Evolutionary conservation across 1,140 invertebrate species (phyloP).

Genomic region (Manduca sexta): DNA sequence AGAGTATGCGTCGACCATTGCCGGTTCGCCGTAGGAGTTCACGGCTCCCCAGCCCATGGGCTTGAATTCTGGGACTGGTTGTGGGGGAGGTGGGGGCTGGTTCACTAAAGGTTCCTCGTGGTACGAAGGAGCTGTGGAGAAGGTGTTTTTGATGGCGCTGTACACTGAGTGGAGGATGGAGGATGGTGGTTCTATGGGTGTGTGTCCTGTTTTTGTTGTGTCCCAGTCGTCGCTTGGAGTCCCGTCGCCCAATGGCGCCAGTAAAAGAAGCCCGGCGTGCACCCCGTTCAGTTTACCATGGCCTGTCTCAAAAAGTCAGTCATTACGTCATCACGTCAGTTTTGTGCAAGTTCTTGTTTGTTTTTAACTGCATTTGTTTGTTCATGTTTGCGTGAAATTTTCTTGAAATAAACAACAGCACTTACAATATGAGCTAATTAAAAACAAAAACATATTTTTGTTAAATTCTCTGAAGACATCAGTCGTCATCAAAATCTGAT

Average conservation of each 20-base stretch:
- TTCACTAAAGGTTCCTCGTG: constrained; percentile 18
- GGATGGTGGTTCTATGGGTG: constrained; percentile 50
- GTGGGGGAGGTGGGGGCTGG: constrained; percentile 44
- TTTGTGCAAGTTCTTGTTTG: no score
- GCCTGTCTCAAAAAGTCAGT: constrained; percentile 61
- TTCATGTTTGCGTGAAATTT: no score
- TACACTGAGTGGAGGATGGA: constrained; percentile 57
- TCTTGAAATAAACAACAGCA: no score
- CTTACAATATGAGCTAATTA: no score
- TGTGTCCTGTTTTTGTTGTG: constrained; percentile 33
- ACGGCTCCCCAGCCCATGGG: constrained; percentile 50
- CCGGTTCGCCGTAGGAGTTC: constrained; percentile 57
- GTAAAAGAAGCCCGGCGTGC: constrained; percentile 58
- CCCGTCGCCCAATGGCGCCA: constrained; percentile 50
- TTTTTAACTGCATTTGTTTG: no score
- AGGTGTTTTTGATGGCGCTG: constrained; percentile 51
- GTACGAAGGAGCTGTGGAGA: constrained; percentile 30
- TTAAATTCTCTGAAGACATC: no score
- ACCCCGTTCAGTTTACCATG: constrained; percentile 60
- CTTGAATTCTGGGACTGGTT: constrained; percentile 43
- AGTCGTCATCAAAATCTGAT: no score
- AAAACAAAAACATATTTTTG: no score
- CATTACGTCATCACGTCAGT: constrained; percentile 4
- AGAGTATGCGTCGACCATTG: constrained; percentile 35
- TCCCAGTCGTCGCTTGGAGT: constrained; percentile 24